A percentile compares a stretch with the other conserved stretches of the same genome.
Evolutionary conservation across 1,140 invertebrate species (phyloP).

Genomic region (Solen grandis): DNA sequence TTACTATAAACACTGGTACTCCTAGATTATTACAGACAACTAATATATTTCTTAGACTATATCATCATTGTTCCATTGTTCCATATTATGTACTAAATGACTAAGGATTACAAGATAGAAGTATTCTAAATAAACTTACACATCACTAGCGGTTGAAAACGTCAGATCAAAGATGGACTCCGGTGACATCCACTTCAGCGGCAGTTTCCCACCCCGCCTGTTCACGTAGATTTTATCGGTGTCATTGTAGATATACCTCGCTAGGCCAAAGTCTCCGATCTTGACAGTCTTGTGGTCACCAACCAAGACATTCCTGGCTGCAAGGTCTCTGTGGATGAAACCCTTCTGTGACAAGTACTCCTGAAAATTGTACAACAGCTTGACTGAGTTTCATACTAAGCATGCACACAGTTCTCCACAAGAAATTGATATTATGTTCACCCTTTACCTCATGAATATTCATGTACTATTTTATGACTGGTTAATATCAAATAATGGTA

Average conservation of each 20-base stretch:
- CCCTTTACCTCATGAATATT: background rate
- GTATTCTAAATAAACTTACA: conserved; percentile 80
- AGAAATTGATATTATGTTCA: conserved; percentile 7
- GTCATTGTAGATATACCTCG: conserved; percentile 81
- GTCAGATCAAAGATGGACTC: conserved; percentile 81
- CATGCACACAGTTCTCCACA: background rate
- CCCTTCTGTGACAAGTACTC: conserved; percentile 82
- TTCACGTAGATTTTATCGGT: conserved; percentile 78
- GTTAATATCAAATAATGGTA: conserved; percentile 16
- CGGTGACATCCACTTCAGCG: conserved; percentile 81
- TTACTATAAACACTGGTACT: too few species aligned
- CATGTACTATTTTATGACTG: conserved; percentile 19
- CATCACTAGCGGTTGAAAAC: conserved; percentile 82
- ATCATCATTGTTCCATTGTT: too few species aligned
- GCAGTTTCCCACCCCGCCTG: conserved; percentile 82
- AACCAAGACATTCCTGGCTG: conserved; percentile 81
- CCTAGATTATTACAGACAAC: too few species aligned
- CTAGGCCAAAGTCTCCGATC: conserved; percentile 81
- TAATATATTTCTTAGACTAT: too few species aligned
- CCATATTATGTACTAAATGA: too few species aligned
- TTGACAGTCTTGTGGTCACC: conserved; percentile 77
- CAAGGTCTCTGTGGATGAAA: conserved; percentile 82
- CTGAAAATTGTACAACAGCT: conserved; percentile 64
- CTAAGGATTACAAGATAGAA: too few species aligned
- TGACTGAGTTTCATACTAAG: too few species aligned